These are phyloP conservation scores for Cydia strobilella DNA, from an alignment of 1,140 invertebrate genomes.

Conservation along the genomic window DNA sequence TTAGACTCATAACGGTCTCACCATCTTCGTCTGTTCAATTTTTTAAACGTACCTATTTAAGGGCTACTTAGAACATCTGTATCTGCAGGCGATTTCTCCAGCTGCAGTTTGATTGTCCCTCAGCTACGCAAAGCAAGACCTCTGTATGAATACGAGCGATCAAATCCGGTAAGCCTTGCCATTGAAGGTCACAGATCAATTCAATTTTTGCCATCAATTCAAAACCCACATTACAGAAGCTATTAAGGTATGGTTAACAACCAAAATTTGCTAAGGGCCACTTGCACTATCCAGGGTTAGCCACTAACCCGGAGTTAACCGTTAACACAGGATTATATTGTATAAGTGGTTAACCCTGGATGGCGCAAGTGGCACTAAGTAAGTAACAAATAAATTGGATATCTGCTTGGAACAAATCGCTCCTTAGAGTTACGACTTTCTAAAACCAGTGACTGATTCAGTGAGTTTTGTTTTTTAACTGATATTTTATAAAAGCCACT, in stretches of 20 bases:
- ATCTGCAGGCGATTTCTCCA: slow-evolving; percentile 30
- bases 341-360: too few relatives aligned
- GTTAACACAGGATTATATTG: too few relatives aligned
- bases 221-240: too few relatives aligned
- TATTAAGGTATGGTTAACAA: not conserved
- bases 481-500: not conserved
- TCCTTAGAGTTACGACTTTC: too few relatives aligned
- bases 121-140: not conserved
- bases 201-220: not conserved
- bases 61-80: too few relatives aligned
- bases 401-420: not conserved
- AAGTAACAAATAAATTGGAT: not conserved
- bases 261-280: not conserved
- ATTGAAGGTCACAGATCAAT: not conserved
- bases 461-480: not conserved
- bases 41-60: too few relatives aligned
- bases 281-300: too few relatives aligned
- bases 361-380: too few relatives aligned
- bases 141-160: not conserved
- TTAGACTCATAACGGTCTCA: too few relatives aligned
- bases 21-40: too few relatives aligned
- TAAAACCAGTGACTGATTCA: not conserved
- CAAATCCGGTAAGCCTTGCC: not conserved
- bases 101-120: not conserved
- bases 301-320: too few relatives aligned